These are phyloP conservation scores for Heliconius congener DNA, from an alignment of 1,140 invertebrate species.

Conservation along the genomic window DNA sequence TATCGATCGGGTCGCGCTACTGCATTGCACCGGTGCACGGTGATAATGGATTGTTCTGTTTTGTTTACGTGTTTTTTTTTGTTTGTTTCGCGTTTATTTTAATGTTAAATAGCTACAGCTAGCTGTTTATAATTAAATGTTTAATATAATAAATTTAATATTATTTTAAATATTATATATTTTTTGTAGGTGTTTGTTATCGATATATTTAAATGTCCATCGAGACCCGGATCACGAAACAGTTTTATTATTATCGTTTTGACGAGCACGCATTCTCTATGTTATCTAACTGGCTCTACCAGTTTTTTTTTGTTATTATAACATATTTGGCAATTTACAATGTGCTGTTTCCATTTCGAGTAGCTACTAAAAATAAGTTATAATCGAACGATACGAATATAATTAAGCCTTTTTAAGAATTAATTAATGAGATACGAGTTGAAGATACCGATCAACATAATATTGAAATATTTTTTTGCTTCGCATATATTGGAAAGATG, in stretches of 20 bases:
- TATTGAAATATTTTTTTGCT: background rate
- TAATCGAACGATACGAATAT: background rate
- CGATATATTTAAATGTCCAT: background rate
- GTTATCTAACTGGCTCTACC: conserved; percentile 47
- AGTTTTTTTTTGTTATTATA: conserved; percentile 44
- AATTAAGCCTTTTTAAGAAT: background rate
- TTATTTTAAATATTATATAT: background rate
- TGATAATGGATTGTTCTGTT: conserved; percentile 52
- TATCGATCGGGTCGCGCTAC: conserved; percentile 65
- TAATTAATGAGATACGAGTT: background rate
- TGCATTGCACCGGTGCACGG: conserved; percentile 62
- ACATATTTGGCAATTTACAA: conserved; percentile 25
- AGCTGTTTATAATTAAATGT: background rate
- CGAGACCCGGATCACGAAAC: conserved; percentile 32
- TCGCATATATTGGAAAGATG: background rate
- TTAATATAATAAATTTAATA: background rate
- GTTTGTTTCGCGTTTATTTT: background rate
- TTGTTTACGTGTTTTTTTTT: conserved; percentile 56
- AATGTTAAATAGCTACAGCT: background rate
- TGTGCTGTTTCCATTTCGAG: conserved; percentile 9
- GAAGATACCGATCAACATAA: background rate
- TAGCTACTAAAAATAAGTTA: background rate
- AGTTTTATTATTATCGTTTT: conserved; percentile 43
- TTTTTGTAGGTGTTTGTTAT: background rate
- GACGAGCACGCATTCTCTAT: conserved; percentile 41